Evolutionary conservation across 92 coral and sea anemone species (phyloP).

Genomic region (Metridium senile): DNA sequence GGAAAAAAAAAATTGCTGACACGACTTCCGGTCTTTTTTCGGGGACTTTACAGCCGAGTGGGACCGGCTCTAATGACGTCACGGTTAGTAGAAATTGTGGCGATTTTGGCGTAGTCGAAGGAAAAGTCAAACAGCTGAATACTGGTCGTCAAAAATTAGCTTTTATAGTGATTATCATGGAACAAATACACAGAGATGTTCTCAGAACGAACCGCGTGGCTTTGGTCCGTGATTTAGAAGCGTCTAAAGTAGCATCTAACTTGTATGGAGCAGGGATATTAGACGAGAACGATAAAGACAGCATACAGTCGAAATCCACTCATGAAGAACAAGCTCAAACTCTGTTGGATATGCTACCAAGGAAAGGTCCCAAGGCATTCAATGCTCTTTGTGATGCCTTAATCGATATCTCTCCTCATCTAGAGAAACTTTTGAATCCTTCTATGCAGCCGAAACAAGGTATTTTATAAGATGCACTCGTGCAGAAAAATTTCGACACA

Average conservation of each 20-base stretch:
- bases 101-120: constrained; percentile 15
- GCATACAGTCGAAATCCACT: constrained; percentile 45
- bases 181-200: constrained; percentile 59
- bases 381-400: constrained; percentile 68
- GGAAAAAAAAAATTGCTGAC: too few species aligned
- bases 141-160: not conserved
- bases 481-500: not conserved
- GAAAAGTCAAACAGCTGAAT: not conserved
- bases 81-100: not conserved
- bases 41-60: not conserved
- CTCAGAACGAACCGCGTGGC: constrained; percentile 53
- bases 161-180: constrained; percentile 35
- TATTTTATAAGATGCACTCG: not conserved
- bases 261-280: constrained; percentile 60
- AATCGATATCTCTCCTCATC: constrained; percentile 68
- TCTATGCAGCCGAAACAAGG: constrained; percentile 10
- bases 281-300: constrained; percentile 63
- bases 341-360: constrained; percentile 56
- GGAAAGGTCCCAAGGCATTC: constrained; percentile 79
- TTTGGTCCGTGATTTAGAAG: constrained; percentile 69
- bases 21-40: too few species aligned
- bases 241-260: constrained; percentile 72
- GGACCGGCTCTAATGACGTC: constrained; percentile 38
- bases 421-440: constrained; percentile 39
- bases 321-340: constrained; percentile 49